A percentile compares a stretch with the other conserved stretches of the same genome.
These are phyloP conservation scores for Pachyuromys duprasi DNA, from an alignment of 2,797 vertebrate genomes.

Conservation along the genomic window DNA sequence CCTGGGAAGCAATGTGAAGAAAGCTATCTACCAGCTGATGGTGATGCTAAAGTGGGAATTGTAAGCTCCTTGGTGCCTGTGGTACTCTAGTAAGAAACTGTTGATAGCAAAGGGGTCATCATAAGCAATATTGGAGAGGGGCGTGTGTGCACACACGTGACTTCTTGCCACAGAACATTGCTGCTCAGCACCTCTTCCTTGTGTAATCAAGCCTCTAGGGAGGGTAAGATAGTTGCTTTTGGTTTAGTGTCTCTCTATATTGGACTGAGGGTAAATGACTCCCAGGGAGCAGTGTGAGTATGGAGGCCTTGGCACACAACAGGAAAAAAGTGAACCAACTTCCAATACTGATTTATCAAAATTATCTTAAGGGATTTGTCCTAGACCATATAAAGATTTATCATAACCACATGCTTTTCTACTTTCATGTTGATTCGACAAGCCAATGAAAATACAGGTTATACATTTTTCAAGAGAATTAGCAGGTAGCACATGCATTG, in stretches of 20 bases:
- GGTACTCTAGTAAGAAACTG: background rate
- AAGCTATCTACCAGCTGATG: background rate
- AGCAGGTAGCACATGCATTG: too few relatives aligned
- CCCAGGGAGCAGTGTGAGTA: background rate
- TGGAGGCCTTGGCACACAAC: background rate
- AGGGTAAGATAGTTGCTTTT: background rate
- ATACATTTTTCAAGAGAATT: background rate
- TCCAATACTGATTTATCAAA: background rate
- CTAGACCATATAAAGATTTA: background rate
- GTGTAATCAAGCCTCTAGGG: background rate
- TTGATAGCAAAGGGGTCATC: background rate
- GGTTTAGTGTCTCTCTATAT: background rate
- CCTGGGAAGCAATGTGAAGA: background rate
- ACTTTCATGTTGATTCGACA: background rate
- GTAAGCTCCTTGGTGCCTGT: background rate
- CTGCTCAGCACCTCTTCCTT: background rate
- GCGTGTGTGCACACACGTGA: background rate
- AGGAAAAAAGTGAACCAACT: background rate
- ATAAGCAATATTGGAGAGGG: background rate
- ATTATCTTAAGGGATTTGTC: background rate
- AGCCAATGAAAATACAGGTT: background rate
- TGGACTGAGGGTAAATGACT: background rate
- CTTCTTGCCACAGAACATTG: too few relatives aligned
- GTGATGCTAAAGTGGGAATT: background rate
- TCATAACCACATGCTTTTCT: background rate